Conservation (phyloP, 2,888 invertebrate species). For the Xylota segnis region DNA sequence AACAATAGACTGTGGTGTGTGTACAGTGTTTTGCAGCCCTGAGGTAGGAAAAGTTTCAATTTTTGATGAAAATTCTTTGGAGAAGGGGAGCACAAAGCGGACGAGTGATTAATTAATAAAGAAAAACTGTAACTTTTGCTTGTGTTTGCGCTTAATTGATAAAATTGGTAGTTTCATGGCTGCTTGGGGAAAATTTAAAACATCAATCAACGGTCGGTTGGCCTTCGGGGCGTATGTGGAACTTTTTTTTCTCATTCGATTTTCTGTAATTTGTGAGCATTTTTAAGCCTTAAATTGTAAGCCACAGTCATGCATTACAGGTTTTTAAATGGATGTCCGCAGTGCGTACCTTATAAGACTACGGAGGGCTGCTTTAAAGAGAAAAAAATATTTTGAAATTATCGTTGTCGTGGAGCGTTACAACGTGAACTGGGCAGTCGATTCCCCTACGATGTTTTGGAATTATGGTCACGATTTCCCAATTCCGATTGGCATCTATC, state of each 20-base stretch:
- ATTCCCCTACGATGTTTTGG: too few relatives aligned
- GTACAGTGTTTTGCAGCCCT: not conserved
- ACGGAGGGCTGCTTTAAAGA: too few relatives aligned
- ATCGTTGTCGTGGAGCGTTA: too few relatives aligned
- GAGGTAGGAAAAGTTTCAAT: not conserved
- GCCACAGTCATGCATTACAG: too few relatives aligned
- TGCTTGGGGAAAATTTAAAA: slow-evolving; percentile 16
- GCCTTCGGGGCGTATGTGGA: slow-evolving; percentile 42
- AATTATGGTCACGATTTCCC: too few relatives aligned
- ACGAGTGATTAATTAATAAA: slow-evolving; percentile 60
- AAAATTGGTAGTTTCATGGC: slow-evolving; percentile 26
- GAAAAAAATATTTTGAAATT: too few relatives aligned
- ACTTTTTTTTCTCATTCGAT: slow-evolving; percentile 4
- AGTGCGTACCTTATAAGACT: too few relatives aligned
- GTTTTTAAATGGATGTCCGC: too few relatives aligned
- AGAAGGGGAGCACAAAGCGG: slow-evolving; percentile 15
- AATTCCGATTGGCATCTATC: too few relatives aligned
- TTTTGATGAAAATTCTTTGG: slow-evolving; percentile 10
- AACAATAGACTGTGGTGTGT: not conserved
- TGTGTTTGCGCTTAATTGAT: slow-evolving; percentile 22
- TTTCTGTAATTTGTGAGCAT: not conserved
- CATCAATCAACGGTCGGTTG: slow-evolving; percentile 38
- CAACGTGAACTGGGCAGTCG: too few relatives aligned
- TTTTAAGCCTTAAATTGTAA: too few relatives aligned
- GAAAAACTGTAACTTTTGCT: slow-evolving; percentile 31